A percentile compares a stretch with the other conserved stretches of the same genome.
phyloP scores from a whole-genome alignment of 2,797 vertebrate species.

The Eulemur coronatus region DNA sequence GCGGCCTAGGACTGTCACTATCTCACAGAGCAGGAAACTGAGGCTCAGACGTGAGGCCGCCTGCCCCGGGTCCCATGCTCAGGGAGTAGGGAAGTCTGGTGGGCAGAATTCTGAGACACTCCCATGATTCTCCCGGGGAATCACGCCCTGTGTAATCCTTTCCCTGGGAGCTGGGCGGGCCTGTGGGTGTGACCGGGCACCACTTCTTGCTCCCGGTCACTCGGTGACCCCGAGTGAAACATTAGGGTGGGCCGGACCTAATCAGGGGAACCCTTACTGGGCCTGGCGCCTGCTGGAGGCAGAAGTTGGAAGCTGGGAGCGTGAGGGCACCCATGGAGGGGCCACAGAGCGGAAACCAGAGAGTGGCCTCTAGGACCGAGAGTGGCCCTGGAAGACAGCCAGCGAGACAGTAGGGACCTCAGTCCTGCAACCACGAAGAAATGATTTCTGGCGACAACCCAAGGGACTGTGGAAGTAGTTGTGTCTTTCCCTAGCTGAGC shows the following conservation, averaged over 20 bases:
- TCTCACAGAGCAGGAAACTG: neutral
- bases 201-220: neutral
- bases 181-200: neutral
- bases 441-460: neutral
- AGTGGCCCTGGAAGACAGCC: neutral
- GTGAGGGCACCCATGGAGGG: neutral
- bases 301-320: neutral
- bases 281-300: neutral
- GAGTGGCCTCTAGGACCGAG: neutral
- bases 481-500: neutral
- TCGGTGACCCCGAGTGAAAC: neutral
- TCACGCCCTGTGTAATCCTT: neutral
- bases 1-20: neutral
- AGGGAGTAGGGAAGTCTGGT: neutral
- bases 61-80: neutral
- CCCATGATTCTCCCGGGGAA: rapidly evolving
- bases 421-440: rapidly evolving
- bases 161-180: neutral
- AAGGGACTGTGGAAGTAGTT: neutral
- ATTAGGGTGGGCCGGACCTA: neutral
- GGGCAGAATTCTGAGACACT: neutral
- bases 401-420: neutral
- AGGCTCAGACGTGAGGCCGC: neutral
- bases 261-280: neutral
- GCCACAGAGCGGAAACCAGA: neutral